A percentile compares a stretch with the other conserved stretches of the same genome.
These are phyloP conservation scores for Tyrophagus putrescentiae DNA, from an alignment of 1,140 invertebrate species.

Conservation along the genomic window DNA sequence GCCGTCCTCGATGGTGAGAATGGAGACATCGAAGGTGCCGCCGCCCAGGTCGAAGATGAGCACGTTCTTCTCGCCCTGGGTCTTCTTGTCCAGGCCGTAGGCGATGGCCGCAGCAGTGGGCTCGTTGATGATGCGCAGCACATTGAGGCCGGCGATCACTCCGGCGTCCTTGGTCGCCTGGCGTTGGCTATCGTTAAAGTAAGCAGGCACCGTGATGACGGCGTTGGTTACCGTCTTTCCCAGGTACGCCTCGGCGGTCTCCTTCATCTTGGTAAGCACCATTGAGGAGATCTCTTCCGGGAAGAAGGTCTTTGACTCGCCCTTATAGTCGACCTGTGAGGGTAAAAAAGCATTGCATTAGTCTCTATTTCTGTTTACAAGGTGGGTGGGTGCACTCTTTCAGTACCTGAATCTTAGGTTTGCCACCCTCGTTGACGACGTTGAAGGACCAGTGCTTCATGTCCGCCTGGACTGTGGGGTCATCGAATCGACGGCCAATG, in stretches of 20 bases:
- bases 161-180: slow-evolving; percentile 60
- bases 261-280: slow-evolving; percentile 69
- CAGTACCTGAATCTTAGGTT: slow-evolving; percentile 61
- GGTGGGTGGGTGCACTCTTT: slow-evolving; percentile 67
- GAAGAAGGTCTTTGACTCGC: slow-evolving; percentile 39
- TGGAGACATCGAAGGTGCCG: slow-evolving; percentile 92
- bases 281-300: slow-evolving; percentile 45
- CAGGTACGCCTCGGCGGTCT: slow-evolving; percentile 79
- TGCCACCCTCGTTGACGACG: slow-evolving; percentile 64
- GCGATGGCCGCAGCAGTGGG: slow-evolving; percentile 65
- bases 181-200: slow-evolving; percentile 55
- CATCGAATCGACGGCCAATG: slow-evolving; percentile 83
- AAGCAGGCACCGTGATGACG: slow-evolving; percentile 76
- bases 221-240: slow-evolving; percentile 72
- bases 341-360: slow-evolving; percentile 59
- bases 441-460: slow-evolving; percentile 96
- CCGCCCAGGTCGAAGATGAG: slow-evolving; percentile 81
- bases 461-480: slow-evolving; percentile 69
- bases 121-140: slow-evolving; percentile 58
- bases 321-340: slow-evolving; percentile 48
- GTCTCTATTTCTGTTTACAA: slow-evolving; percentile 79
- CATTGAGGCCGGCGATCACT: slow-evolving; percentile 42
- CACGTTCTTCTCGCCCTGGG: slow-evolving; percentile 34
- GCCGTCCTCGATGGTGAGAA: slow-evolving; percentile 85
- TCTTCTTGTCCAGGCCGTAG: slow-evolving; percentile 65